Evolutionary conservation across 2,797 vertebrate species (phyloP).

Genomic region (Zenarchopterus dispar): DNA sequence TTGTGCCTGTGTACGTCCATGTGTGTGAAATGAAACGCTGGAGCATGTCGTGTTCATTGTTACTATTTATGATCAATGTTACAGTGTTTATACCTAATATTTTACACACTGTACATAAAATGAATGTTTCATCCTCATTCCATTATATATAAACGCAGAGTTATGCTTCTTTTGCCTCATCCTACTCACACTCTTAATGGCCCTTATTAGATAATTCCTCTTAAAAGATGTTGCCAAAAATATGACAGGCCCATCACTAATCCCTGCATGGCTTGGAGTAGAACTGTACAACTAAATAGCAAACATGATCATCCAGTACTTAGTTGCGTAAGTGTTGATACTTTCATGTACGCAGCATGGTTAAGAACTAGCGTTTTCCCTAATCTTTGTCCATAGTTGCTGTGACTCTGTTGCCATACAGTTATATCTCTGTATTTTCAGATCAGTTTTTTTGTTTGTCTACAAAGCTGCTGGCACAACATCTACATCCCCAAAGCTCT

Average conservation of each 20-base stretch:
- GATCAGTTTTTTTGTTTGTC: slow-evolving; percentile 23
- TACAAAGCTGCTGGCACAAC: slow-evolving; percentile 30
- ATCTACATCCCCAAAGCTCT: slow-evolving; percentile 33
- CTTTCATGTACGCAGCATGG: background rate
- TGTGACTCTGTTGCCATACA: slow-evolving; percentile 17
- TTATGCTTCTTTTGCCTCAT: slow-evolving; percentile 26
- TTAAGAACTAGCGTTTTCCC: slow-evolving; percentile 2
- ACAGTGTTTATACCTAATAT: slow-evolving; percentile 14
- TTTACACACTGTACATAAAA: slow-evolving; percentile 24
- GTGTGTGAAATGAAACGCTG: slow-evolving; percentile 8
- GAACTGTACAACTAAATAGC: slow-evolving; percentile 37
- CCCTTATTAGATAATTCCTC: slow-evolving; percentile 57
- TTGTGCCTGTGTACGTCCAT: background rate
- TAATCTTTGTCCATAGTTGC: slow-evolving; percentile 24
- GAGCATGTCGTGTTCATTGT: slow-evolving; percentile 23
- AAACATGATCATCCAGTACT: slow-evolving; percentile 48
- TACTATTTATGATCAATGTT: slow-evolving; percentile 2
- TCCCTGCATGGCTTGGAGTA: slow-evolving; percentile 47
- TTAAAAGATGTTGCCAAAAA: slow-evolving; percentile 62
- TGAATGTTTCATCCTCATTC: background rate
- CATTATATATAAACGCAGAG: slow-evolving; percentile 20
- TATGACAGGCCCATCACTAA: slow-evolving; percentile 44
- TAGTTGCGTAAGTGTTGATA: slow-evolving; percentile 35
- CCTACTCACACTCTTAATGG: slow-evolving; percentile 41
- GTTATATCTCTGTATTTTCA: slow-evolving; percentile 27